Evolutionary conservation across 2,888 invertebrate genomes (phyloP).

Genomic region (Lacanobia oleracea): DNA sequence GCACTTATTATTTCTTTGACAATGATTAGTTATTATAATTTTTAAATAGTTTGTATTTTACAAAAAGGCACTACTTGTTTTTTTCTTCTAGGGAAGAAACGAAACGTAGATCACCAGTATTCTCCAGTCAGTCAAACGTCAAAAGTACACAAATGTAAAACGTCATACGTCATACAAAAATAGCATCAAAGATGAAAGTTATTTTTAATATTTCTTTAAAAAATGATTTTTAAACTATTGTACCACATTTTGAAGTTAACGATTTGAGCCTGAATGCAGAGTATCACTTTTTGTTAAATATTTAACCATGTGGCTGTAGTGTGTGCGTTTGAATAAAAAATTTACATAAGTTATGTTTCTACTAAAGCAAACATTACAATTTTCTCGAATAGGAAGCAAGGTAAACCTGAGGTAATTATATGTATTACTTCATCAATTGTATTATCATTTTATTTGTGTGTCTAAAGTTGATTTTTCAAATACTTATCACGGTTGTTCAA

Average conservation of each 20-base stretch:
- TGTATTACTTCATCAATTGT: slow-evolving; percentile 57
- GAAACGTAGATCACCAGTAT: slow-evolving; percentile 51
- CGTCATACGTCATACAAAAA: slow-evolving; percentile 82
- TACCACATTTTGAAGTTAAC: slow-evolving; percentile 73
- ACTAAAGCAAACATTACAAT: slow-evolving; percentile 84
- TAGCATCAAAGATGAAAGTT: slow-evolving; percentile 88
- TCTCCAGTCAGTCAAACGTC: slow-evolving; percentile 59
- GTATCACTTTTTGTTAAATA: slow-evolving; percentile 71
- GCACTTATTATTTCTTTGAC: no score
- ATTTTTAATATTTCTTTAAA: slow-evolving; percentile 84
- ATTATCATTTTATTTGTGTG: slow-evolving; percentile 55
- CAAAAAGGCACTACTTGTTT: background rate
- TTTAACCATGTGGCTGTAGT: slow-evolving; percentile 71
- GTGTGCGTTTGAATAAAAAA: slow-evolving; percentile 73
- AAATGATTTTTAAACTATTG: slow-evolving; percentile 71
- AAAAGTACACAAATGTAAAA: slow-evolving; percentile 62
- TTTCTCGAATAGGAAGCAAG: slow-evolving; percentile 83
- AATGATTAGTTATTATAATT: no score
- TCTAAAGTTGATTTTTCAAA: slow-evolving; percentile 48
- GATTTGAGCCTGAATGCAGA: slow-evolving; percentile 68
- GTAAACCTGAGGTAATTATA: slow-evolving; percentile 82
- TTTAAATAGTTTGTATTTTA: no score
- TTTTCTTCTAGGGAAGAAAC: slow-evolving; percentile 26
- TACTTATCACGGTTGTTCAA: slow-evolving; percentile 73
- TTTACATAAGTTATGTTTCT: slow-evolving; percentile 88